Evolutionary conservation across 2,888 invertebrate species (phyloP).

Genomic region (Malthinus seriepunctatus): DNA sequence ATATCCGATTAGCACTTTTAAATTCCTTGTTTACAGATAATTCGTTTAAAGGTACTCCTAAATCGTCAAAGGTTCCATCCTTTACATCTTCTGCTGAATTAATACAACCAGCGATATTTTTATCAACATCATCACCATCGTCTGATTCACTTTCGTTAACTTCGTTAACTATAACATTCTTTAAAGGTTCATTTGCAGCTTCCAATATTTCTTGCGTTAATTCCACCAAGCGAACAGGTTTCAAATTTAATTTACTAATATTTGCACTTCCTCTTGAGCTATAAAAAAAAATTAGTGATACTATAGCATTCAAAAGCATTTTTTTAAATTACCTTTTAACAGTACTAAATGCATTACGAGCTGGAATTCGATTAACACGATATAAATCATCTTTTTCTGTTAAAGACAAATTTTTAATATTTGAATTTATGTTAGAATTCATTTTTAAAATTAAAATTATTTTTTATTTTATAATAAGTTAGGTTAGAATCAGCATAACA

Average conservation of each 20-base stretch:
- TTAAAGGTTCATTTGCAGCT: constrained; percentile 25
- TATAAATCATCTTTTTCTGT: neutral
- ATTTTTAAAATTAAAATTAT: neutral
- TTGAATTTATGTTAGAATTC: neutral
- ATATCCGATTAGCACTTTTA: too few relatives aligned
- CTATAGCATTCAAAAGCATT: neutral
- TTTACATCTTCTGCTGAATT: neutral
- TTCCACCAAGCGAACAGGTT: constrained; percentile 26
- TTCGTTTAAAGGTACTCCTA: neutral
- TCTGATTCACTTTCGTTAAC: too few relatives aligned
- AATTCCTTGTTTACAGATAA: neutral
- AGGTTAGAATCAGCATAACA: neutral
- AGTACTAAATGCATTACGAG: neutral
- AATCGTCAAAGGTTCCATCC: neutral
- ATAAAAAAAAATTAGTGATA: neutral
- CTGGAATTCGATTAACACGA: neutral
- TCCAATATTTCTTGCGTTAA: constrained; percentile 29
- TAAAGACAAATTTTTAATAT: neutral
- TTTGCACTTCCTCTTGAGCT: neutral
- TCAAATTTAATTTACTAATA: constrained; percentile 9
- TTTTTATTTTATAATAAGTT: neutral
- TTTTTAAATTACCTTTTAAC: constrained; percentile 4
- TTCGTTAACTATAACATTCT: too few relatives aligned
- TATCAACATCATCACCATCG: too few relatives aligned
- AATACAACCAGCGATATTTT: neutral